Conservation (phyloP, 2,888 invertebrate species). For the Melinaea marsaeus region DNA sequence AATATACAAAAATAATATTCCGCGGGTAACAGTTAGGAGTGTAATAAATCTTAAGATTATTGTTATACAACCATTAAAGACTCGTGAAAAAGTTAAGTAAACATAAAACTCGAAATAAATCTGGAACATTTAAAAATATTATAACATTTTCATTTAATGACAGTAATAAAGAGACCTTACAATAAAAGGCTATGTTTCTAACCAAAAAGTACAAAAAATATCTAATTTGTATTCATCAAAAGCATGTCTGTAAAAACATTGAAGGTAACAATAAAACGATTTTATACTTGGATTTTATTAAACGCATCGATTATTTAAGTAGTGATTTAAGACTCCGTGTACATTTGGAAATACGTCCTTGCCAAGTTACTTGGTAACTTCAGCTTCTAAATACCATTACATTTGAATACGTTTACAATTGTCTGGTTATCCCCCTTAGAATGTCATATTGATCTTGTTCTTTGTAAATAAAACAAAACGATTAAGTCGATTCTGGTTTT, state of each 20-base stretch:
- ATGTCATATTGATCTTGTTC: slow-evolving; percentile 1
- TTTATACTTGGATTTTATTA: background rate
- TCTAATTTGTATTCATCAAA: background rate
- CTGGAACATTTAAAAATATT: background rate
- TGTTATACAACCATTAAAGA: too few relatives aligned
- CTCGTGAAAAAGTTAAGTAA: background rate
- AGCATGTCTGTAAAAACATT: background rate
- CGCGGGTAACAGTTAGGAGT: too few relatives aligned
- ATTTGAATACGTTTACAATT: background rate
- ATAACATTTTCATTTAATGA: slow-evolving; percentile 1
- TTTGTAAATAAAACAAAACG: background rate
- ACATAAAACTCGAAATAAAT: background rate
- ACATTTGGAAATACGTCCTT: slow-evolving; percentile 14
- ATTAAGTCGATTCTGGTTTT: background rate
- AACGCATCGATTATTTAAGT: slow-evolving; percentile 16
- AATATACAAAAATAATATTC: too few relatives aligned
- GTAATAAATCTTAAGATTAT: too few relatives aligned
- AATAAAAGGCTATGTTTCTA: background rate
- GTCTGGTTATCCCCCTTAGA: background rate
- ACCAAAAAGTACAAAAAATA: slow-evolving; percentile 3
- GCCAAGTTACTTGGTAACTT: slow-evolving; percentile 3
- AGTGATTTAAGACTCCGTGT: slow-evolving; percentile 21
- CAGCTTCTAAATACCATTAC: background rate
- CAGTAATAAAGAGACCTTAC: slow-evolving; percentile 9
- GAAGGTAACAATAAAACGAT: background rate